Base-by-base conservation (phyloP, 2,888 invertebrate species). In the Steromphala cineraria region DNA sequence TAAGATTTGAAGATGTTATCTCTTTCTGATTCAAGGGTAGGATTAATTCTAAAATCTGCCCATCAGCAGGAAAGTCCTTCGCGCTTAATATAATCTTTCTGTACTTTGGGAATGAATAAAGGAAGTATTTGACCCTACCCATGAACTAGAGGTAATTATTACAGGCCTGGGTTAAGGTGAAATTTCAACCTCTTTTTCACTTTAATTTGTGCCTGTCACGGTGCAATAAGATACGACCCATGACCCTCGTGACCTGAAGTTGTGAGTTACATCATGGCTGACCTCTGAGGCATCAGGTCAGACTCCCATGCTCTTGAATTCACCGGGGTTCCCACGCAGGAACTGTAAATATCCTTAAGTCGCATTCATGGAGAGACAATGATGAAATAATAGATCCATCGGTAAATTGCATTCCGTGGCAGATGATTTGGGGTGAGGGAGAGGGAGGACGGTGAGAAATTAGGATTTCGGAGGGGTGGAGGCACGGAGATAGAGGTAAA, bases 261-360 rank as follows among this genome's bases (percentile, higher is more conserved):
- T 36, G 71, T 62, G 74, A 40, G 56, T 81, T 81, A 75, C 75
- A 81, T 81, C 78, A 81, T 56, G 40, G 28, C 31, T 81, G 56
- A 81, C 78, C 81, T 67, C 75, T 36, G 53, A 55, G 46, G 40
- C 75, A 40, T 81, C 75, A 79, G 81, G 81, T 81, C 81, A 81
- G 46, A 52, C 81, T 81, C 81, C 81, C 81, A 81, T 78, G 81
- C 55, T 78, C 78, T 28, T 53, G 67, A 10, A 52, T 78, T 62
- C 78, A 31, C 36, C 21, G 46, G 40, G 67, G 46, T 67, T 80
- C 71, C 71, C 71, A 71, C 71, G 71, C 71, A 71, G 36, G 71
- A 71, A 71, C 31, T 71, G 71, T 71, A 71, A 71, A 71, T 71
- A 71, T 71, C 71, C 36, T 62, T 62, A 17, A 31, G 36, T 71